A percentile compares a stretch with the other conserved stretches of the same genome.
These are phyloP conservation scores for Drosophila rubida DNA, from an alignment of 2,888 invertebrate genomes.

Conservation along the genomic window DNA sequence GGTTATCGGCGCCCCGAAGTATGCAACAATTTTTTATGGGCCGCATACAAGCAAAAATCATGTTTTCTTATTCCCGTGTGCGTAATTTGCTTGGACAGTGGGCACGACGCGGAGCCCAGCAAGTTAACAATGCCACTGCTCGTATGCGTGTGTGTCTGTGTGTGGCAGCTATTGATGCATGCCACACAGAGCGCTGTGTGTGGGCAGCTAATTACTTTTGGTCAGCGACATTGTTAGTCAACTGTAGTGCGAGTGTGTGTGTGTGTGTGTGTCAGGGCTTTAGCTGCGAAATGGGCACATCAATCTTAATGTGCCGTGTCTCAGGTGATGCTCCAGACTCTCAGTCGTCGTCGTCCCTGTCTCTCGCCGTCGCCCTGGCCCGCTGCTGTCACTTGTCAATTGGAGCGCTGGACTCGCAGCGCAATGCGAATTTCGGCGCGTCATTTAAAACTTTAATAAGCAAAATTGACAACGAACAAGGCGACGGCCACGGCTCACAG, in stretches of 20 bases:
- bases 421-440: conserved; percentile 76
- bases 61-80: conserved; percentile 81
- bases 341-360: neutral
- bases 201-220: conserved; percentile 72
- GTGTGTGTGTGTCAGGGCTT: conserved; percentile 23
- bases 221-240: conserved; percentile 62
- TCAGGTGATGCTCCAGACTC: conserved; percentile 53
- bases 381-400: conserved; percentile 75
- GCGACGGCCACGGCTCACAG: conserved; percentile 26
- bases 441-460: conserved; percentile 79
- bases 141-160: conserved; percentile 9
- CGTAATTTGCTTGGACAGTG: conserved; percentile 71
- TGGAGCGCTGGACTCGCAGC: conserved; percentile 38
- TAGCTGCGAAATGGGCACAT: conserved; percentile 66
- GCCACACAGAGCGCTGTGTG: conserved; percentile 17
- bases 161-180: conserved; percentile 68
- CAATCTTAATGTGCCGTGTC: conserved; percentile 75
- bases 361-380: neutral
- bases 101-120: conserved; percentile 54
- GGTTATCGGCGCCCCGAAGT: conserved; percentile 62
- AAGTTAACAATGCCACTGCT: conserved; percentile 61
- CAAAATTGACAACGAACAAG: conserved; percentile 73
- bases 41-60: conserved; percentile 81
- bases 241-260: conserved; percentile 27
- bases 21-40: conserved; percentile 79